Evolutionary conservation across 37 sponge, comb jelly and placozoan genomes (phyloP), one percentile per base, ranked within the genome.

Genomic region (Halisarca cf. caerulea): DNA sequence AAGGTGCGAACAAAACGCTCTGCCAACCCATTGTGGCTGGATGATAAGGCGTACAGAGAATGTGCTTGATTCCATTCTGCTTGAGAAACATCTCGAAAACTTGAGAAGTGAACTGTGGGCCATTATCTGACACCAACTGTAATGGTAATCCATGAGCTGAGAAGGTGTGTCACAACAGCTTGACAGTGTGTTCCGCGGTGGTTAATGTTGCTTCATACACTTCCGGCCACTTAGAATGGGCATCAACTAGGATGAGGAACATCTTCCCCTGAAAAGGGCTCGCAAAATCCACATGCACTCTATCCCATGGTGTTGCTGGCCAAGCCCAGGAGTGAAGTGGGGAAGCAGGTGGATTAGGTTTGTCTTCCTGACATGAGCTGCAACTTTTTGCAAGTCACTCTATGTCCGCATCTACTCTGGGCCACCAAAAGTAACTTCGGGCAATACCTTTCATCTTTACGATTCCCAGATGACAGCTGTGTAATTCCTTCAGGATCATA

Each of bases 291-390:
- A 55, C 57, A 55, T 55, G 57, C 17, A 55, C 57, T 55, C 57
- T 55, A 55, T 55, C 57, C 57, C 57, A 55, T 55, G 57, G 57
- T 55, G 17, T 55, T 55, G 57, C 57, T 55, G 57, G 57, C 57
- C 57, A 55, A 55, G 57, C 11, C 82, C 68, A 82, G 37, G 73
- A 34, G 33, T 71, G 73, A 23, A 71, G 57, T 55, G 57, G 57
- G 17, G 57, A 11, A 55, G 57, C 57, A 55, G 57, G 57, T 55
- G 57, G 57, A 55, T 55, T 55, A 20, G 57, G 11, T 55, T 55
- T 55, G 57, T 55, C 57, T 55, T 55, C 57, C 17, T 55, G 57
- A 17, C 57, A 55, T 55, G 57, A 11, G 17, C 17, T 55, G 57
- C 57, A 55, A 17, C 17, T 55, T 17, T 55, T 55, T 11, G 57